Conservation (phyloP, 2,888 invertebrate genomes). For the Tuberolachnus salignus region DNA sequence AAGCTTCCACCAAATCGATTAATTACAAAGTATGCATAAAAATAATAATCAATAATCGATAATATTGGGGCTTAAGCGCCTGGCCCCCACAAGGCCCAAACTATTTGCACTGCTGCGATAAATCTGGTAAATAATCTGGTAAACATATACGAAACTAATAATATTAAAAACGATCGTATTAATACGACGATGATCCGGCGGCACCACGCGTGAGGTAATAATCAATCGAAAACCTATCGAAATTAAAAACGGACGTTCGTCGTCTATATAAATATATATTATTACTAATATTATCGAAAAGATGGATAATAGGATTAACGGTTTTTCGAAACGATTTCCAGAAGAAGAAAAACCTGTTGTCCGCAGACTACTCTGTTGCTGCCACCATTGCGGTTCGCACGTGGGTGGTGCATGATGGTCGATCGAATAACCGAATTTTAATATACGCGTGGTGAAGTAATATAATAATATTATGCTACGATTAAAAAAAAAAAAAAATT, state of each 20-base stretch:
- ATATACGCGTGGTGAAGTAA: too few relatives aligned
- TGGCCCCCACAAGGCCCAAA: too few relatives aligned
- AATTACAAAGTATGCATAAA: too few relatives aligned
- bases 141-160: background rate
- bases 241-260: background rate
- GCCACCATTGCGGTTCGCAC: background rate
- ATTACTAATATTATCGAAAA: conserved; percentile 11
- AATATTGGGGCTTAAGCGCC: too few relatives aligned
- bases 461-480: background rate
- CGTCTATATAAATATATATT: background rate
- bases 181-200: background rate
- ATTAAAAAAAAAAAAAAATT: background rate
- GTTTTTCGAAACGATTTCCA: background rate
- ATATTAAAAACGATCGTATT: background rate
- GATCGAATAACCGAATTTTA: background rate
- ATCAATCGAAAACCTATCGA: conserved; percentile 27
- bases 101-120: too few relatives aligned
- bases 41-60: too few relatives aligned
- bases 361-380: too few relatives aligned
- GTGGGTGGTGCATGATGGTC: background rate
- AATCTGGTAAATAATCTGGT: too few relatives aligned
- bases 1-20: too few relatives aligned
- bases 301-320: conserved; percentile 3
- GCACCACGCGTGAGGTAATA: background rate
- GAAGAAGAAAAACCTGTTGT: background rate